Evolutionary conservation across 2,113 vertebrate genomes (phyloP), one percentile per base, ranked within the genome.

Genomic region (Galbula dea): DNA sequence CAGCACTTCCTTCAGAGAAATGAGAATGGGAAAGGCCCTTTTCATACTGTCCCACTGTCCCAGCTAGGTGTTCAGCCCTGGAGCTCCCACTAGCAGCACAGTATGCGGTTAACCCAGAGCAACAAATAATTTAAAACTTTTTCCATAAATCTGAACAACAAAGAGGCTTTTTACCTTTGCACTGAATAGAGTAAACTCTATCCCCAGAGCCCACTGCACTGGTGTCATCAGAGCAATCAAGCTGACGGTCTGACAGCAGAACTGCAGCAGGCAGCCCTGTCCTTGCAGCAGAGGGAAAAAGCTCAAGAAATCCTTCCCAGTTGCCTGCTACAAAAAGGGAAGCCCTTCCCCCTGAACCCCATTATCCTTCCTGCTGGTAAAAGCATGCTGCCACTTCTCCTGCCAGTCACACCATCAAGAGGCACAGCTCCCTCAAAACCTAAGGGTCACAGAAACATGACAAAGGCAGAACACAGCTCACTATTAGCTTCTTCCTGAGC

Each of bases 61-160:
- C 63, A 12, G 54, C 23, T 72, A 94, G 62, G 72, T 89, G 81
- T 74, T 92, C 5, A 9, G 57, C 77, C 80, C 59, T 75, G 43
- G 41, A 93, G 62, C 81, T 79, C 91, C 92, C 84, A 73, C 74
- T 58, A 52, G 51, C 65, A 81, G 91, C 76, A 55, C 55, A 63
- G 74, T 71, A 71, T 91, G 90, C 86, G 78, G 72, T 54, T 80
- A 90, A n/a, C 45, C n/a, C 61, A 74, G 72, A 65, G 82, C 62
- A 88, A 68, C 79, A 36, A 6, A 54, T 83, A 74, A 78, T 43
- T 78, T 92, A 80, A 94, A 96, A 97, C 52, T 92, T 94, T n/a
- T 87, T 94, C 80, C 79, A 92, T 81, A 75, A 95, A 94, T 92
- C 89, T 85, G 73, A 92, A 94, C 93, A 93, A 92, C 89, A 93